phyloP scores from a whole-genome alignment of 2,113 vertebrate species.

The Crotalus tigris region DNA sequence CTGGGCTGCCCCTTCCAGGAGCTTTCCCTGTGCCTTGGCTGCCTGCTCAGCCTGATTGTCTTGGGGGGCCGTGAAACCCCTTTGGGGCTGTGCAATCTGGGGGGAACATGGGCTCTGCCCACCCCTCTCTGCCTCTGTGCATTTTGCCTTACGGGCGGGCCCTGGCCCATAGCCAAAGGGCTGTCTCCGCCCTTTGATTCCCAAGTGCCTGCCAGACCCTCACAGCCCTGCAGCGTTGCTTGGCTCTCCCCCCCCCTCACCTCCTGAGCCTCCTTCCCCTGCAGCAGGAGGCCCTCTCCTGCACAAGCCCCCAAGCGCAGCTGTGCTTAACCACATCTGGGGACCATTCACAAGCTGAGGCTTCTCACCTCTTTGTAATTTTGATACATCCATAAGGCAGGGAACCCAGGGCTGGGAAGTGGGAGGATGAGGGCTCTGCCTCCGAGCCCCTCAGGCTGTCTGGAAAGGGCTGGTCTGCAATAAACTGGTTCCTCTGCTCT shows the following conservation, averaged over 20 bases:
- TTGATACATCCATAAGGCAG: conserved; percentile 54
- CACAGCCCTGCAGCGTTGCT: not conserved
- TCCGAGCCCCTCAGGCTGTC: not conserved
- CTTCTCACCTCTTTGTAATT: conserved; percentile 55
- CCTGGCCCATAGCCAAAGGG: not conserved
- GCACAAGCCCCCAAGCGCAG: not conserved
- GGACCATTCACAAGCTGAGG: conserved; percentile 34
- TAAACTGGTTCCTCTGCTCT: conserved; percentile 47
- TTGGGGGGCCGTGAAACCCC: fast-evolving
- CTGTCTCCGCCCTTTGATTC: not conserved
- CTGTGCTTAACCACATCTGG: not conserved
- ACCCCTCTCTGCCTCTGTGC: not conserved
- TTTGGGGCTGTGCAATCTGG: not conserved
- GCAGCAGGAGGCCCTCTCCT: not conserved
- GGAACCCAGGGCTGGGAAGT: conserved; percentile 19
- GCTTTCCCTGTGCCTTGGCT: conserved; percentile 37
- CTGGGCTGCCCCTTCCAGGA: not conserved
- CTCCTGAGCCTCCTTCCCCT: conserved; percentile 33
- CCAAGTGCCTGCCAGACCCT: not conserved
- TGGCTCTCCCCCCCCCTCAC: conserved; percentile 24
- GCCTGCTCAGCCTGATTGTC: not conserved
- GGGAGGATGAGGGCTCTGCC: not conserved
- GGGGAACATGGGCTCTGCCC: not conserved
- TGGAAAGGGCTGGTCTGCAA: not conserved
- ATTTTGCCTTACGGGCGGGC: not conserved